Base-by-base conservation (phyloP, 2,797 vertebrate genomes). In the Phaenicophaeus curvirostris region DNA sequence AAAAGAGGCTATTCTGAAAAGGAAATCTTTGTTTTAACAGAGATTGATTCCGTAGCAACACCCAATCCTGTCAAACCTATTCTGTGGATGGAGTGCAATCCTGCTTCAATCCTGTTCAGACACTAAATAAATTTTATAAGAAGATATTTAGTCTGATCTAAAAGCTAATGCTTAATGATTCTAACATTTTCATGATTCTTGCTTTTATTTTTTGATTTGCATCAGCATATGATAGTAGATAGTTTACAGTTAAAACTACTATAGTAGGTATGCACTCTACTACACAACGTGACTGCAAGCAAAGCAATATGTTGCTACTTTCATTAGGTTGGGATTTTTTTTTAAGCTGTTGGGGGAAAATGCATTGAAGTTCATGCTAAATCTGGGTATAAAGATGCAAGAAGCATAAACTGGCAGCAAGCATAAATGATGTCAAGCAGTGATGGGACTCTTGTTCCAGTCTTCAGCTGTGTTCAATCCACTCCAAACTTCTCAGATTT, bases 11-110 rank as follows among this genome's bases (percentile, higher is more conserved):
- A 46, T 48, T 86, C 66, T 53, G 53, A 91, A 83, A 73, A 89
- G 89, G 28, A 89, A 92, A 76, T 81, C 51, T 83, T 89, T 81
- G 39, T 83, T 87, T 89, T 87, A 86, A 67, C 58, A 72, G 8
- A 86, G 85, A 79, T 41, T n/a, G 55, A 81, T 75, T 91, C 62
- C 76, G 73, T 85, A 94, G 90, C 62, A 89, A 86, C 69, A 59
- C 21, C 20, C 44, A 93, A 31, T 85, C 58, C 59, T n/a, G 21
- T 73, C 79, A 93, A 87, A 77, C 9, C 30, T 69, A 33, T 50
- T 92, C 42, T 83, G 37, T 9, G 79, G 55, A 90, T 37, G 31
- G 41, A 5, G 53, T 68, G 94, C 57, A 55, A 30, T 44, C 42
- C 54, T 50, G 41, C 41, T 80, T 85, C 53, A 67, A 30, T 54